Percentiles rank a stretch among this genome's conserved stretches.
phyloP scores from a whole-genome alignment of 2,113 vertebrate genomes.

The Fukomys damarensis region DNA sequence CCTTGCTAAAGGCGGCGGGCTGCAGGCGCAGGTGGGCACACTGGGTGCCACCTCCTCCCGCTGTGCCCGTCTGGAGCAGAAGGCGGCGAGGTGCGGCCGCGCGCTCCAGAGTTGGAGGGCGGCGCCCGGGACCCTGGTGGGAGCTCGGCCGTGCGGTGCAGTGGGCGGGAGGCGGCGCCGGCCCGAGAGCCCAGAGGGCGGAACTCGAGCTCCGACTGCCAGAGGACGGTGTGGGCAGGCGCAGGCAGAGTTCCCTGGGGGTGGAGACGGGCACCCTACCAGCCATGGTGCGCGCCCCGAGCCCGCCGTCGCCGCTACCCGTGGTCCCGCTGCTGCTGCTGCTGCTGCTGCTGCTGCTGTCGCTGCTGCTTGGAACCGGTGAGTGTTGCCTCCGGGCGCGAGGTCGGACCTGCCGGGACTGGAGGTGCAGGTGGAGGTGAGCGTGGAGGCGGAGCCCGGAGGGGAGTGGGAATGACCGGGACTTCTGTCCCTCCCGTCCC shows the following conservation, averaged over 20 bases:
- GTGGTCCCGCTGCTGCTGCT: neutral
- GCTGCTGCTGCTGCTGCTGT: neutral
- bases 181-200: neutral
- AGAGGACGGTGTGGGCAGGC: neutral
- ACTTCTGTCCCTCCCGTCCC: neutral
- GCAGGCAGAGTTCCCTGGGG: neutral
- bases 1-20: neutral
- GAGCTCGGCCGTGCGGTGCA: neutral
- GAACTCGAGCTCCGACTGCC: neutral
- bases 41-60: neutral
- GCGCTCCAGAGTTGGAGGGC: slow-evolving; percentile 63
- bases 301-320: neutral
- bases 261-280: neutral
- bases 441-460: neutral
- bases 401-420: rapidly evolving
- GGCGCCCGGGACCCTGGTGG: slow-evolving; percentile 61
- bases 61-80: neutral
- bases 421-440: neutral
- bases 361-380: slow-evolving; percentile 54
- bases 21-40: neutral
- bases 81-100: neutral
- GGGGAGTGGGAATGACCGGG: neutral
- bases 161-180: slow-evolving; percentile 38
- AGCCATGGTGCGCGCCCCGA: slow-evolving; percentile 9
- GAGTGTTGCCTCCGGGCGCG: neutral